phyloP scores from a whole-genome alignment of 2,797 vertebrate genomes.

The Cyprinodon diabolis region DNA sequence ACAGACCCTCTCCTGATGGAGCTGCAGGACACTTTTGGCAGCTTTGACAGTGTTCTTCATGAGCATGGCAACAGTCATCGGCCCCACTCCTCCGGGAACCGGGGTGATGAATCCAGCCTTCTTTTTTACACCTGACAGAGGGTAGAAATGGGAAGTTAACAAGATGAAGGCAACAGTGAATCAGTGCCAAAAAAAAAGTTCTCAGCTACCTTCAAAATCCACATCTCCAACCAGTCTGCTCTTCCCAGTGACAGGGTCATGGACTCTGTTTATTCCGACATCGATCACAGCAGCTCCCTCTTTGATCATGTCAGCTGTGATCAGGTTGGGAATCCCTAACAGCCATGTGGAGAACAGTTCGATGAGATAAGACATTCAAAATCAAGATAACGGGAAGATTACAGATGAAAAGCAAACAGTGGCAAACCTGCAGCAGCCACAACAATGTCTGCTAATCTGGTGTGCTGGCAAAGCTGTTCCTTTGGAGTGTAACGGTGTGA shows the following conservation, averaged over 20 bases:
- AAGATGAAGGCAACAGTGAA: not conserved
- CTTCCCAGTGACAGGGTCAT: conserved; percentile 90
- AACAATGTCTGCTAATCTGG: conserved; percentile 91
- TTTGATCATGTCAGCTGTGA: conserved; percentile 97
- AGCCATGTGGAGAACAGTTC: not conserved
- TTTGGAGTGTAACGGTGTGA: conserved; percentile 96
- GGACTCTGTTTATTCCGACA: conserved; percentile 92
- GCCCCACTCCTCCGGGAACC: conserved; percentile 94
- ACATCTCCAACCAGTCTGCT: conserved; percentile 92
- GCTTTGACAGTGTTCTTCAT: conserved; percentile 99
- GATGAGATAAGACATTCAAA: not conserved
- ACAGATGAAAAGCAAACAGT: not conserved
- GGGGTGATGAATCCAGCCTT: conserved; percentile 96
- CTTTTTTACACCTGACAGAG: conserved; percentile 85
- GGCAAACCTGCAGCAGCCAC: conserved; percentile 91
- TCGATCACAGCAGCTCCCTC: conserved; percentile 94
- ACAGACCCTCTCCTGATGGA: conserved; percentile 74
- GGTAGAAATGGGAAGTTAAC: conserved; percentile 14
- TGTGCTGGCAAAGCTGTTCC: conserved; percentile 93
- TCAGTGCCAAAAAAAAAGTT: not conserved
- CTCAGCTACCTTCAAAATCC: conserved; percentile 91
- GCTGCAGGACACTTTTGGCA: conserved; percentile 87
- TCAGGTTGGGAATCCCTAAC: conserved; percentile 94
- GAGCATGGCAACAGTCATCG: conserved; percentile 98
- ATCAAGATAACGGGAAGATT: not conserved